Percentiles rank a stretch among this genome's conserved stretches.
Conservation (phyloP, 2,888 invertebrate species). For the Cryptus armator region DNA sequence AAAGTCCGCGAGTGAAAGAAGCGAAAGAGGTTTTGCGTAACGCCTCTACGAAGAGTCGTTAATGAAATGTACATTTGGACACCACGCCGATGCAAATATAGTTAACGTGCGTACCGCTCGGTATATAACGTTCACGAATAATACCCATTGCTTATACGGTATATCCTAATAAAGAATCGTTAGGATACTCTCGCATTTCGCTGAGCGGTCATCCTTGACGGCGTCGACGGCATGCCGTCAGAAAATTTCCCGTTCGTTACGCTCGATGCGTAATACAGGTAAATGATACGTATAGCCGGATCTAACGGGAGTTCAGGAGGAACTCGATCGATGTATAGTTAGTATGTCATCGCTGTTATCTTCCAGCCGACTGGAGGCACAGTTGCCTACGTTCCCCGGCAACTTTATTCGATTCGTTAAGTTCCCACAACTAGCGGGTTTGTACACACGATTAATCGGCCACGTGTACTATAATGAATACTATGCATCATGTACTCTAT, state of each 20-base stretch:
- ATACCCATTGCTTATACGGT: conserved; percentile 31
- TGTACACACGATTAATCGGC: too few relatives aligned
- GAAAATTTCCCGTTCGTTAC: conserved; percentile 73
- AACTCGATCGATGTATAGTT: conserved; percentile 3
- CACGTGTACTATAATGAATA: too few relatives aligned
- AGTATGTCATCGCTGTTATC: not conserved
- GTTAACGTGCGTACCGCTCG: not conserved
- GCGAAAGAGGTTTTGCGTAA: conserved; percentile 51
- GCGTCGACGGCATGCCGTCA: conserved; percentile 70
- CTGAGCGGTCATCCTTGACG: conserved; percentile 77
- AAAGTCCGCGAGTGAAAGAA: conserved; percentile 34
- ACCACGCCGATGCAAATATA: conserved; percentile 31
- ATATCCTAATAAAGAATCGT: conserved; percentile 48
- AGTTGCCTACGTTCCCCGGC: not conserved
- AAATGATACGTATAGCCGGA: conserved; percentile 29
- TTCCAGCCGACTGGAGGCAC: not conserved
- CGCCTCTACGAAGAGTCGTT: conserved; percentile 36
- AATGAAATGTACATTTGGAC: conserved; percentile 58
- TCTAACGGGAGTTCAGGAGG: conserved; percentile 29
- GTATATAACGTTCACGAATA: not conserved
- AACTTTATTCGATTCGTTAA: too few relatives aligned
- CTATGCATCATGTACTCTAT: too few relatives aligned
- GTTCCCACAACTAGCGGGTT: too few relatives aligned
- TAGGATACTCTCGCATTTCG: conserved; percentile 46
- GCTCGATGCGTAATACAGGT: conserved; percentile 39